Evolutionary conservation across 2,888 invertebrate species (phyloP).

Genomic region (Archaeoteleia sp.): DNA sequence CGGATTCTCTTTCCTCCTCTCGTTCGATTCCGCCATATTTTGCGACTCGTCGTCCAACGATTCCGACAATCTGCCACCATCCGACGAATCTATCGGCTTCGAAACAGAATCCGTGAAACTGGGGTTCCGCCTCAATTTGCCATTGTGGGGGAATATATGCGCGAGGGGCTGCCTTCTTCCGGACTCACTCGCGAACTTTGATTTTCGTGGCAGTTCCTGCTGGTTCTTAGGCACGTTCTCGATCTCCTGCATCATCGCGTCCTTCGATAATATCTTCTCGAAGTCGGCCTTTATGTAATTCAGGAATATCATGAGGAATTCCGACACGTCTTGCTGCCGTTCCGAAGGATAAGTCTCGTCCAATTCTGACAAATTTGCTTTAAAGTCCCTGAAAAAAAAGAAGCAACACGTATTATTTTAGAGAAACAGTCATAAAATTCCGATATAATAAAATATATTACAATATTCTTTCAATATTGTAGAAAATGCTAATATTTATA

Average conservation of each 20-base stretch:
- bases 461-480: no score
- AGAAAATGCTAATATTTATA: no score
- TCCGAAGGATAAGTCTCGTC: conserved; percentile 65
- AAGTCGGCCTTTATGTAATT: conserved; percentile 66
- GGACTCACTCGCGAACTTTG: conserved; percentile 39
- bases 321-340: conserved; percentile 69
- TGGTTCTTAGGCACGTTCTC: conserved; percentile 54
- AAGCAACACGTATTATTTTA: conserved; percentile 11
- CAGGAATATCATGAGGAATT: conserved; percentile 66
- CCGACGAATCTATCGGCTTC: conserved; percentile 15
- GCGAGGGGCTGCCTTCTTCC: conserved; percentile 59
- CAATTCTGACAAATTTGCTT: conserved; percentile 61
- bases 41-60: conserved; percentile 6
- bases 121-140: conserved; percentile 16
- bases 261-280: conserved; percentile 52
- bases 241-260: conserved; percentile 50
- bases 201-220: conserved; percentile 18
- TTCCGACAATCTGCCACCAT: conserved; percentile 10
- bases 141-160: conserved; percentile 56
- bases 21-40: neutral
- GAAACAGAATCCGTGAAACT: conserved; percentile 39
- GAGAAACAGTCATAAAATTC: conserved; percentile 1
- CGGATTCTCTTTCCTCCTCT: conserved; percentile 53
- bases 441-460: no score
- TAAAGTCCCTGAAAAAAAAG: conserved; percentile 56